These are phyloP conservation scores for Bombus consobrinus DNA, from an alignment of 1,140 invertebrate species.

Conservation along the genomic window DNA sequence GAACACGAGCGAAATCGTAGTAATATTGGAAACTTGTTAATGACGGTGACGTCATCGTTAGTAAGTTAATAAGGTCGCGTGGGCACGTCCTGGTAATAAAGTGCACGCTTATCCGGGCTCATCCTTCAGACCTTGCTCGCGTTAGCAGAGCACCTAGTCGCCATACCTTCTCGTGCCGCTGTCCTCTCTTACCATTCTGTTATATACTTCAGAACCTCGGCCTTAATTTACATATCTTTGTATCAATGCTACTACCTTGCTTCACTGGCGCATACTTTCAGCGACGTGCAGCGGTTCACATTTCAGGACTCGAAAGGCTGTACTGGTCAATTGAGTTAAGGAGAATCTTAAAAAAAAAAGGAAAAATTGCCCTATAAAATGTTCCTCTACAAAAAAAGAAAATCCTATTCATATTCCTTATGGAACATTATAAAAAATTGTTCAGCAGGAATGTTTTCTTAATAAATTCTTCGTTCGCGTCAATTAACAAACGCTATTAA, in stretches of 20 bases:
- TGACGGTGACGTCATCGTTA: constrained; percentile 65
- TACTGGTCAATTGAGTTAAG: constrained; percentile 3
- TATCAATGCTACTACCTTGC: constrained; percentile 70
- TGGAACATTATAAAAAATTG: too few relatives aligned
- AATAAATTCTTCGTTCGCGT: too few relatives aligned
- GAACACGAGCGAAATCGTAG: background rate
- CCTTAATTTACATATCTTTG: constrained; percentile 72
- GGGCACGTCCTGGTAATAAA: constrained; percentile 66
- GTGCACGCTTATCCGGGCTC: constrained; percentile 62
- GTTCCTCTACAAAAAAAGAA: too few relatives aligned
- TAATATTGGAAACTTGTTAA: constrained; percentile 60
- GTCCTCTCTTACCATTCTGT: constrained; percentile 48
- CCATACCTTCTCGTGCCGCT: constrained; percentile 32
- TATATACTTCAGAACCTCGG: constrained; percentile 55
- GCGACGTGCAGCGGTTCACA: constrained; percentile 56
- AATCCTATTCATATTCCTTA: too few relatives aligned
- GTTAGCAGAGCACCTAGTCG: constrained; percentile 52
- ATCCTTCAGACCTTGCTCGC: constrained; percentile 61
- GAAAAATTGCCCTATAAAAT: too few relatives aligned
- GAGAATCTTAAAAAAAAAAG: background rate
- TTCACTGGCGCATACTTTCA: constrained; percentile 64
- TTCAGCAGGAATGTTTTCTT: too few relatives aligned
- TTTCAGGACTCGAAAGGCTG: constrained; percentile 45
- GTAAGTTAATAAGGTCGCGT: constrained; percentile 71
- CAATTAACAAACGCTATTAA: too few relatives aligned